Base-by-base conservation (phyloP, 2,888 invertebrate genomes). In the Corbicula japonica region DNA sequence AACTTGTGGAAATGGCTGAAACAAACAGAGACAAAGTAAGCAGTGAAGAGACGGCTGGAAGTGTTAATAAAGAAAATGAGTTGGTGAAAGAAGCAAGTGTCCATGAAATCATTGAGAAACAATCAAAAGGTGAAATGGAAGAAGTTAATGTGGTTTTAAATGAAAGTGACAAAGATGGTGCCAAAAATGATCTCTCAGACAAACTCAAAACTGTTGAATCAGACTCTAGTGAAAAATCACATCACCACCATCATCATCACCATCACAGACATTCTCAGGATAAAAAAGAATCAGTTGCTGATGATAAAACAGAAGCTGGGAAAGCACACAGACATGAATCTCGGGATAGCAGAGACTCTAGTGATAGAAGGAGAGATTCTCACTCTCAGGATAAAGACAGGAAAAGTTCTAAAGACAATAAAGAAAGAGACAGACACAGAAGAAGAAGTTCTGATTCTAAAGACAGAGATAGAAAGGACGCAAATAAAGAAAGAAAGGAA, bases 211-310 rank as follows among this genome's bases (percentile, higher is more conserved):
- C 69, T 21, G 65, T 66, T n/a, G 70, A 70, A 44, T 68, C 77
- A 44, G 68, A 61, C 23, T 78, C 78, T 34, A 66, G 58, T 18
- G 71, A 76, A 62, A 60, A 61, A 35, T 61, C 61, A 15, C 65
- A 74, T 48, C 70, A 73, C 34, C 72, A 73, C 35, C 75, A 72
- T 73, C 79, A 76, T 65, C 71, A 75, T 63, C 72, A 76, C 44
- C 78, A 69, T 63, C 38, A 44, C 21, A 69, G 76, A 35, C 82
- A 82, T 72, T 73, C 78, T 30, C 66, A 70, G 32, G 79, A 83
- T n/a, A 58, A 71, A n/a, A 70, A 50, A 65, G 80, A 83, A 6
- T 83, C 83, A 10, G 66, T 48, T 0, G 50, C 58, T 28, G 71
- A 79, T 12, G 73, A 66, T n/a, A 66, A 56, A 50, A 71, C 62